Base-by-base conservation (phyloP, 2,888 invertebrate genomes). In the Ceratothoa steindachneri region DNA sequence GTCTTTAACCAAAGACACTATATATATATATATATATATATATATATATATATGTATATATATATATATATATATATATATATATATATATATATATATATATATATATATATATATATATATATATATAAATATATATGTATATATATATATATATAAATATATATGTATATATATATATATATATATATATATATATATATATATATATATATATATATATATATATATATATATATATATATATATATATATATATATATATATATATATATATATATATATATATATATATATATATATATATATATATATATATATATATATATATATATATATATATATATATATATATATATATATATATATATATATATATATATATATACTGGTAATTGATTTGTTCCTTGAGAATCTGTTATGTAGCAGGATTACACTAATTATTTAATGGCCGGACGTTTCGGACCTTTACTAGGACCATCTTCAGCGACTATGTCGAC, bases 261-360 rank as follows among this genome's bases (percentile, higher is more conserved):
- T 70, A 70, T 65, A 70, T 60, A 70, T 70, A 70, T 70, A 70
- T 70, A 70, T 70, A 66, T 67, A 70, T 70, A 70, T 70, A 70
- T 70, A 70, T 70, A 70, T 70, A 70, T 70, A 70, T 66, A 70
- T 70, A 70, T 70, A 70, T 70, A 70, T 70, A 70, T 70, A 70
- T 70, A 70, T 70, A 70, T 70, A 60, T 60, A 71, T 71, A 64
- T 71, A 30, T 64, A 64, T 64, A 30, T 7, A 64, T 65, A 65
- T 64, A 71, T 64, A 66, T 71, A 71, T 64, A 70, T 60, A 70
- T 70, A 70, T 70, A 70, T 66, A 70, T 66, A 70, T 66, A 70
- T 66, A 70, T 66, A 70, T 24, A 70, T 24, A 70, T 67, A 70
- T 70, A 70, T 70, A 70, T 70, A 70, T 70, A 70, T 70, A 70